phyloP scores from a whole-genome alignment of 2,113 vertebrate species.

The Upupa epops region DNA sequence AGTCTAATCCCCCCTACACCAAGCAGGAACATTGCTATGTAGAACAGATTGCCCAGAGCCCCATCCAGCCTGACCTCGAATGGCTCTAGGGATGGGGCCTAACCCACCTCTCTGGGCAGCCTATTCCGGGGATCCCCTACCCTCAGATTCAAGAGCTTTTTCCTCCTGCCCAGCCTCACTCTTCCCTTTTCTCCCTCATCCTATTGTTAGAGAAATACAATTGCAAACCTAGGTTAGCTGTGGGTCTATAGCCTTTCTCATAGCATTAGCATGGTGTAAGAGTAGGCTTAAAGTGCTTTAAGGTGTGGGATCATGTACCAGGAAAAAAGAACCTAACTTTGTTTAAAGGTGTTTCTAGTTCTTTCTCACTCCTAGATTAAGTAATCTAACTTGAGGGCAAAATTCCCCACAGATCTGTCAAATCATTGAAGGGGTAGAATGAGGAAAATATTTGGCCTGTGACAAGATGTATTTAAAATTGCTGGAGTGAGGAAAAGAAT shows the following conservation, averaged over 20 bases:
- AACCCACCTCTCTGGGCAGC: too few relatives aligned
- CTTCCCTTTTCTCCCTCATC: too few relatives aligned
- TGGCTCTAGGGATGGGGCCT: too few relatives aligned
- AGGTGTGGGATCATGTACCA: not conserved
- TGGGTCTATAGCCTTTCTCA: not conserved
- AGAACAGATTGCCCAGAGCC: too few relatives aligned
- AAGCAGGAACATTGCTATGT: too few relatives aligned
- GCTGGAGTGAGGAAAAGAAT: constrained; percentile 8
- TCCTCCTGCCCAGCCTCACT: too few relatives aligned
- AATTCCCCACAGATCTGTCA: not conserved
- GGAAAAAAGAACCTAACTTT: not conserved
- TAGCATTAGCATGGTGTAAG: not conserved
- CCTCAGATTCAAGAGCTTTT: too few relatives aligned
- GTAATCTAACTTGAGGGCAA: not conserved
- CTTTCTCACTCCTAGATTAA: not conserved
- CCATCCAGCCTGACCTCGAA: too few relatives aligned
- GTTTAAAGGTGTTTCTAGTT: not conserved
- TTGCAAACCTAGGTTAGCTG: not conserved
- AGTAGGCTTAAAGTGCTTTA: not conserved
- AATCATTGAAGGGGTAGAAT: not conserved
- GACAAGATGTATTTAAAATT: constrained; percentile 15
- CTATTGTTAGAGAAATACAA: not conserved
- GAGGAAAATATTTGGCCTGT: constrained; percentile 14
- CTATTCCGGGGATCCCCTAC: too few relatives aligned
- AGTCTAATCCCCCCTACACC: too few relatives aligned